Evolutionary conservation across 2,888 invertebrate species (phyloP).

Genomic region (Synergus itoensis): DNA sequence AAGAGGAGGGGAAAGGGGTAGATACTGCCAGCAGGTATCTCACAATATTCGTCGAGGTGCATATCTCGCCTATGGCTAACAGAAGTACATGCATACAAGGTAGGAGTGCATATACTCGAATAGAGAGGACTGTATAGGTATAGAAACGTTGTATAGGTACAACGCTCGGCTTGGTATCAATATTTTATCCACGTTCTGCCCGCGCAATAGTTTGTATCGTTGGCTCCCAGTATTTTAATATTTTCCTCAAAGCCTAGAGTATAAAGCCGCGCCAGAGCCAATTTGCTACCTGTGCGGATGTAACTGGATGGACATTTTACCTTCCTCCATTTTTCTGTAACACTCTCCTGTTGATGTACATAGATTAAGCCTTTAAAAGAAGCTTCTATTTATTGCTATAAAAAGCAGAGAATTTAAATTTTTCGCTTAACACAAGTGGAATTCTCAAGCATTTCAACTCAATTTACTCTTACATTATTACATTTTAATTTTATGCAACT

Average conservation of each 20-base stretch:
- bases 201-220: slow-evolving; percentile 58
- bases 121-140: slow-evolving; percentile 19
- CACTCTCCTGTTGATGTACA: slow-evolving; percentile 3
- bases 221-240: slow-evolving; percentile 59
- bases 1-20: background rate
- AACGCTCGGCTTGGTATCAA: slow-evolving; percentile 54
- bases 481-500: background rate
- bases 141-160: slow-evolving; percentile 19
- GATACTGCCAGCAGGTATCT: slow-evolving; percentile 8
- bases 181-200: slow-evolving; percentile 61
- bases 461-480: background rate
- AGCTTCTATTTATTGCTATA: background rate
- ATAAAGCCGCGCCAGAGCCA: slow-evolving; percentile 55
- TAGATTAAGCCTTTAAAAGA: slow-evolving; percentile 4
- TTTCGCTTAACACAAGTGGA: background rate
- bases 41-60: slow-evolving; percentile 29
- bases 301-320: slow-evolving; percentile 22
- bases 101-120: background rate
- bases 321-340: background rate
- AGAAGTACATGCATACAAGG: background rate
- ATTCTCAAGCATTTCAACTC: background rate
- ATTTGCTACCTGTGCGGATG: slow-evolving; percentile 52
- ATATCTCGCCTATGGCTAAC: slow-evolving; percentile 18
- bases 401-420: background rate
- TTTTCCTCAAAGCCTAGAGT: slow-evolving; percentile 55